Conservation (phyloP, 2,888 invertebrate genomes). For the Esperia sulphurella region DNA sequence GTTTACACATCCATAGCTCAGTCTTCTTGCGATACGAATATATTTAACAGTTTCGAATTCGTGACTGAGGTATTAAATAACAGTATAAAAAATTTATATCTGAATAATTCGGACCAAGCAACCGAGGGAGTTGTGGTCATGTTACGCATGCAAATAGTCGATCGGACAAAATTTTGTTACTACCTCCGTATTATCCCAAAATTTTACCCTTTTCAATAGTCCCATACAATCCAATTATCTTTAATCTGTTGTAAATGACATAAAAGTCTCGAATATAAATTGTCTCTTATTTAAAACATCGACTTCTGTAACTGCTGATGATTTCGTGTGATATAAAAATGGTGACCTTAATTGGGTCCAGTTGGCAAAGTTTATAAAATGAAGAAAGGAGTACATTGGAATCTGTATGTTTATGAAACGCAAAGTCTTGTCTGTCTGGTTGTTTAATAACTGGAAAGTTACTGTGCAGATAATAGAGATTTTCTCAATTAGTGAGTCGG, state of each 20-base stretch:
- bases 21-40: neutral
- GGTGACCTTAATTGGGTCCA: neutral
- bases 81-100: conserved; percentile 41
- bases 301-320: neutral
- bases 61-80: conserved; percentile 31
- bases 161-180: conserved; percentile 16
- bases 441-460: too few relatives aligned
- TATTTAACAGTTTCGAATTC: conserved; percentile 9
- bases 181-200: neutral
- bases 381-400: conserved; percentile 4
- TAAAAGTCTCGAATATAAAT: neutral
- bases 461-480: too few relatives aligned
- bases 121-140: conserved; percentile 48
- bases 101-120: conserved; percentile 40
- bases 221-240: neutral
- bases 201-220: neutral
- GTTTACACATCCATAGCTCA: too few relatives aligned
- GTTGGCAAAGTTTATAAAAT: too few relatives aligned
- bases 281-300: neutral
- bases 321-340: neutral
- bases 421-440: too few relatives aligned
- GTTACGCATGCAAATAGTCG: conserved; percentile 60
- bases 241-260: neutral
- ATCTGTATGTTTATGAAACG: neutral
- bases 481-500: too few relatives aligned